Base-by-base conservation (phyloP, 37 sponge, comb jelly and placozoan genomes). In the Geodia barretti region DNA sequence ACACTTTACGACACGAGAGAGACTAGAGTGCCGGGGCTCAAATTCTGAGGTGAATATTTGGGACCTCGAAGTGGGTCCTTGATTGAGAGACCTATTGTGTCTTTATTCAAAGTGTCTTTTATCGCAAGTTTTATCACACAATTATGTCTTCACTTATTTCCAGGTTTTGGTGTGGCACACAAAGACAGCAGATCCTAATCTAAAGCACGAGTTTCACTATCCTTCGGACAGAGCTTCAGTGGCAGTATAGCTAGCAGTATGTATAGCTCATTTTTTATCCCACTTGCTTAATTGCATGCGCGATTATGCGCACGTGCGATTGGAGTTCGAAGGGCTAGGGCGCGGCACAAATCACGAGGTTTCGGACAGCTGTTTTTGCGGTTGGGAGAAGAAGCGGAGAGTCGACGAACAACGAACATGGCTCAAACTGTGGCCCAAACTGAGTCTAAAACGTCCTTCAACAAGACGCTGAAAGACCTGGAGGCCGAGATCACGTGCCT, bases 151-250 rank as follows among this genome's bases (percentile, higher is more conserved):
- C 39, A 68, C 36, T 24, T 81, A 37, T 39, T 30, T 70, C 9
- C 33, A 82, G 83, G 74, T 73, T 7, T 41, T 73, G 28, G 84
- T 84, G 26, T 84, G 84, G 84, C 84, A 84, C 64, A 58, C 63
- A n/a, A 84, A 84, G 59, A 84, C 84, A 17, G n/a, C 67, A 0
- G 34, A 61, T n/a, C 83, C 82, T 0, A 30, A 26, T 19, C 19
- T 81, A 1, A 24, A 23, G 23, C 34, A 72, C 24, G 70, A 81
- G 30, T 38, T 5, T 21, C 39, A 81, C 0, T 37, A 71, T 34
- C 82, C 73, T 1, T 47, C 74, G 23, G 68, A 68, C 68, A 28
- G 14, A 73, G 21, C 19, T 35, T 11, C 36, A 25, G 29, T 66
- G 8, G n/a, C 33, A 35, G 33, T 37, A 33, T 8, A 37, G 38